Percentiles rank a stretch among this genome's conserved stretches.
Evolutionary conservation across 2,888 invertebrate species (phyloP).

Genomic region (Diaperis boleti): DNA sequence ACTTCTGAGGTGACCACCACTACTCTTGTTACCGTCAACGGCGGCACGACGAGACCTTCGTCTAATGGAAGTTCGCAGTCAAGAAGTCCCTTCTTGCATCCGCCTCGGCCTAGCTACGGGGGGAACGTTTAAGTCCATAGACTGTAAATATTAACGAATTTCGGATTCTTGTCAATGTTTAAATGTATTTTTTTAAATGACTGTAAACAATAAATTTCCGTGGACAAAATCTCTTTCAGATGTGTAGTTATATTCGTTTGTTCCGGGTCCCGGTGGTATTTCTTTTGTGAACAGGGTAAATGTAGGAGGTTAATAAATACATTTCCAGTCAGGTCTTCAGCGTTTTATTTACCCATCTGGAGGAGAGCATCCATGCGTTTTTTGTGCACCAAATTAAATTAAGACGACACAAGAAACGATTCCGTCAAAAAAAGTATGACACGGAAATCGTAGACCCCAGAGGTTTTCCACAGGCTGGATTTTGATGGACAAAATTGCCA

Average conservation of each 20-base stretch:
- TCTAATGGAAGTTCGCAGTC: constrained; percentile 51
- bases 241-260: constrained; percentile 7
- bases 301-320: constrained; percentile 27
- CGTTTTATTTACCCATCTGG: constrained; percentile 20
- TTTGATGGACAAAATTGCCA: no score
- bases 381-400: no score
- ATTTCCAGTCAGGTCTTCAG: constrained; percentile 13
- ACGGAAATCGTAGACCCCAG: no score
- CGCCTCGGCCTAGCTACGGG: constrained; percentile 56
- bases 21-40: constrained; percentile 72
- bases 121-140: constrained; percentile 42
- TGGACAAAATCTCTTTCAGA: constrained; percentile 4
- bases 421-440: no score
- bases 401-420: no score
- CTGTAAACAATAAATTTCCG: constrained; percentile 7
- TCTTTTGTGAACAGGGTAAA: constrained; percentile 32
- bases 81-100: constrained; percentile 61
- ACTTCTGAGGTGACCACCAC: constrained; percentile 85
- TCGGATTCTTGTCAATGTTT: constrained; percentile 10
- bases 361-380: constrained; percentile 6
- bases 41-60: constrained; percentile 58
- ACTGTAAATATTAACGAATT: constrained; percentile 9
- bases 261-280: constrained; percentile 9
- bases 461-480: no score
- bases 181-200: constrained; percentile 30